Base-by-base conservation (phyloP, 2,797 vertebrate species). In the Sciaenops ocellatus region DNA sequence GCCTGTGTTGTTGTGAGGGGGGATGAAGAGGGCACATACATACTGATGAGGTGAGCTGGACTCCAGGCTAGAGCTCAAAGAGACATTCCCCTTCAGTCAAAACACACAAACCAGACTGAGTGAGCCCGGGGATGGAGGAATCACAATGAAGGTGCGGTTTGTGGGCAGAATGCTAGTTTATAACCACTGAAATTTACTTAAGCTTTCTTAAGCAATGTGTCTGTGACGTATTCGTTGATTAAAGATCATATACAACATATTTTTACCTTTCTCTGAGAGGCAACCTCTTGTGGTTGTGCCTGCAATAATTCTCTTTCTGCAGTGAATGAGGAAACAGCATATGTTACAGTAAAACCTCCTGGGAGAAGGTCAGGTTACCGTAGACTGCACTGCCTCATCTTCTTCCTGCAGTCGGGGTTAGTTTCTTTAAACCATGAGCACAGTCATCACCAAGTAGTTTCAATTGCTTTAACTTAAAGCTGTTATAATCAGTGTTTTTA, bases 31-130 rank as follows among this genome's bases (percentile, higher is more conserved):
- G 88, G 88, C 78, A 82, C 90, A 89, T 90, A 85, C 91, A 94
- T 91, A 92, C 88, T 90, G 91, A 93, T 90, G 93, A 93, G 90
- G 75, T 78, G 86, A 88, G 90, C 82, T 84, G 76, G 84, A 82
- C 87, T 85, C 57, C 6, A 78, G 84, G 87, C 73, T 85, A 76
- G n/a, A 85, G 82, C 88, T 92, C 87, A 89, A 89, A 91, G 76
- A 87, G 68, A 76, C 64, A 55, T 84, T 77, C 69, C 56, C 69
- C 76, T 79, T 79, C 81, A 76, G 80, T 90, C 77, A 66, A 85
- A 87, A 83, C 77, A 82, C 73, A 85, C 72, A 75, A 73, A 34
- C 57, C 68, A 61, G 78, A 50, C 72, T 28, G 69, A 64, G 57
- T 57, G 46, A 74, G 65, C 76, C 61, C 47, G 71, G 69, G 83